Evolutionary conservation across 2,113 vertebrate genomes (phyloP), one percentile per base, ranked within the genome.

Genomic region (Astur gentilis): DNA sequence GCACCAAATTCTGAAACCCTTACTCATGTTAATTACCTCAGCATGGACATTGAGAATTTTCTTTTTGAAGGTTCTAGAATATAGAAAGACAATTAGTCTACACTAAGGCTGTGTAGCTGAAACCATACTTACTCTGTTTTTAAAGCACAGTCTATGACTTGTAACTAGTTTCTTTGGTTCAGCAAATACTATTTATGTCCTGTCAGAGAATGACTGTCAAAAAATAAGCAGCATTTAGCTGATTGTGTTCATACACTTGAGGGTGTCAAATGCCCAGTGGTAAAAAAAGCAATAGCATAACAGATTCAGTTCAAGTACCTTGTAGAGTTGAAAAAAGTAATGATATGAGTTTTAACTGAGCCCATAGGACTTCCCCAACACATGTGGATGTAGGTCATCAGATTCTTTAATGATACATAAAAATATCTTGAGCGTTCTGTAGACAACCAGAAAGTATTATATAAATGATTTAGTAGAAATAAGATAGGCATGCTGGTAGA

Each of bases 391-490:
- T 26, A 90, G 47, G 26, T 34, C 58, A 71, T 54, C n/a, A 84
- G 45, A 49, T 80, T 83, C 23, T 83, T 87, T 93, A 71, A 96
- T 60, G 22, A 70, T 70, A 92, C 50, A 58, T 66, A 82, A 89
- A 90, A 66, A 45, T 72, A 91, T 57, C 73, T 65, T 83, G 58
- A 83, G 20, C 19, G 64, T 78, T 93, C 57, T 88, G 14, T 34
- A 80, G 31, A 70, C 36, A 84, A 21, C 5, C 11, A 44, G 52
- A 73, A 81, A 90, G 45, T 42, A 62, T 72, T 87, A 67, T 64
- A 29, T 73, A 90, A 73, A 89, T 91, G 14, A n/a, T 81, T 94
- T 88, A 87, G 76, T 79, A 87, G 79, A 91, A 92, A 45, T 70
- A 52, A 96, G 82, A 87, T 83, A 92, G 71, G 22, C 20, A 42